Base-by-base conservation (phyloP, 92 coral and sea anemone species). In the Pocillopora grandis region DNA sequence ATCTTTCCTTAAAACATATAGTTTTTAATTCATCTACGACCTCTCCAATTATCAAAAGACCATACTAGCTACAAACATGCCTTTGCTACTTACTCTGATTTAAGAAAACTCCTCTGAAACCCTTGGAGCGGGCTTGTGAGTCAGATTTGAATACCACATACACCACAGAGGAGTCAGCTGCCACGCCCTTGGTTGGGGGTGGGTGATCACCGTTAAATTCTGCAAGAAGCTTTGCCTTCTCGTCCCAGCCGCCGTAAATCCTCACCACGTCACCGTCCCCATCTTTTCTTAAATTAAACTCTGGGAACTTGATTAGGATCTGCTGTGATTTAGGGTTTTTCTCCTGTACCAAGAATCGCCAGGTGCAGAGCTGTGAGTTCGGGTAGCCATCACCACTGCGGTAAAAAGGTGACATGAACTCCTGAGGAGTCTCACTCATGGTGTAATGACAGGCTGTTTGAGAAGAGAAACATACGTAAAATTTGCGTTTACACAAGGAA, bases 321-420 rank as follows among this genome's bases (percentile, higher is more conserved):
- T 81, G 86, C 17, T 62, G 49, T 3, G n/a, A 61, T 71, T 13
- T 52, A 10, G 76, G 75, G 21, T 12, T 20, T n/a, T 37, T 64
- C 27, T 59, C 21, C 9, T 77, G 42, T 14, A 88, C 82, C 14
- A 77, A 74, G 42, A 88, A 68, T 19, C 86, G 67, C 91, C 91
- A 88, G 14, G 91, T 71, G 63, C 91, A 88, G 63, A 42, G 52
- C 35, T 88, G 85, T 15, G 79, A 84, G 62, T 88, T 82, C 0
- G 91, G 88, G 42, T 83, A 88, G 20, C 86, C 86, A 42, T 19
- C 77, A 23, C 10, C 77, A 23, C 17, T 48, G 61, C 9, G 56
- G 9, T 61, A 82, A 37, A 48, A 48, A 8, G 86, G 79, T 1
- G 86, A 82, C 37, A 23, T 36, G n/a, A 82, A 82, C 78, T 71